Evolutionary conservation across 2,797 vertebrate genomes (phyloP), one percentile per base, ranked within the genome.

Genomic region (Peromyscus eremicus): DNA sequence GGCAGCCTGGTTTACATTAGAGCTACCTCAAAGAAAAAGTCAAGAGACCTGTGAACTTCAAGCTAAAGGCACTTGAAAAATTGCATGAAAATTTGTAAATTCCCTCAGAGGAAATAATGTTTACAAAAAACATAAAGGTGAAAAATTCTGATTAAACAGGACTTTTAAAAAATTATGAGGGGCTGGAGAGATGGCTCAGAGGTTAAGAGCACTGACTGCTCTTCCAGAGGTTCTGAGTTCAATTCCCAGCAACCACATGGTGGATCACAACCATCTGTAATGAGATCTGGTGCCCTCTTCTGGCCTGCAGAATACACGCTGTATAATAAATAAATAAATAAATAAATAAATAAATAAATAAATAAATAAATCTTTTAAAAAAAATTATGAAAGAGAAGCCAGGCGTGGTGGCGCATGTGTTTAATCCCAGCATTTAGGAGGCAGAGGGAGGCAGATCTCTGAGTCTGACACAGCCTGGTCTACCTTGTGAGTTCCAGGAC

Each of bases 371-470:
- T n/a, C n/a, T n/a, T n/a, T n/a, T n/a, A n/a, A n/a, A 49, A 49
- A 5, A 37, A n/a, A 81, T 37, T 52, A 52, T 49, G 11, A 25
- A 27, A 46, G 12, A 43, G 73, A 75, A 43, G 40, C 11, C 5
- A 4, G 71, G 71, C 2, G 9, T 27, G 37, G 37, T 77, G 27
- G 75, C 3, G 0, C 2, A 4, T 0, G 3, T 27, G 6, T 49
- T 77, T 49, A 49, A 49, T 32, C 27, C 3, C 43, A 49, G 75
- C 27, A 11, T 10, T 73, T 0, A 6, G 70, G 70, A 73, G n/a
- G 9, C n/a, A 29, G 25, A 76, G 73, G 73, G 0, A 43, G 25
- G 40, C 0, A 0, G 23, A 46, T 62, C 57, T 62, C 25, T 84
- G 81, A 46, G 40, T 66, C 12, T 40, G 55, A 82, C n/a, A 27